Base-by-base conservation (phyloP, 2,888 invertebrate genomes). In the Byasa hedistus region DNA sequence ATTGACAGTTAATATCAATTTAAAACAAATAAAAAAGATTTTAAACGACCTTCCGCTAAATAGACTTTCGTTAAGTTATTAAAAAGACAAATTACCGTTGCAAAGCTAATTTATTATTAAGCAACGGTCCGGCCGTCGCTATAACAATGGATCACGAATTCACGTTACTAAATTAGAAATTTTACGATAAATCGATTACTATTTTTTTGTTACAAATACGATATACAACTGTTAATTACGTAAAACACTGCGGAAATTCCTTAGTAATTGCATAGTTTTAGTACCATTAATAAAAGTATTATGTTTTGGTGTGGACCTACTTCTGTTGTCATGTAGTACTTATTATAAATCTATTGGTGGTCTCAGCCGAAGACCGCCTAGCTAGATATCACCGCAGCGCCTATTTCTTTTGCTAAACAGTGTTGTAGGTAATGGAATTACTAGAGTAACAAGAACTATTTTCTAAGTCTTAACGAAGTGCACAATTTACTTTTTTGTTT, bases 101-200 rank as follows among this genome's bases (percentile, higher is more conserved):
- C 56, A 57, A 63, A 63, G 57, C 44, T 63, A 63, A 63, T 63
- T 57, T 57, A 17, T 21, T 27, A 32, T 57, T 27, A 32, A 19
- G 5, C n/a, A 57, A 56, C 4, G 21, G 4, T 3, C 8, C 27
- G 3, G 19, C 27, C 5, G n/a, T 21, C 12, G 22, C 22, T 21
- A 32, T 21, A 36, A 57, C 57, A 57, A 32, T 32, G 21, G 32
- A 57, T 54, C 57, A 57, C 57, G 57, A 19, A 27, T 63, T 63
- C 27, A 57, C 24, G 56, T 63, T 63, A 51, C 48, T 44, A 63
- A 63, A 63, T 21, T 27, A 57, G 57, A 57, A 57, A 54, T 15
- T 22, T 54, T 22, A 54, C n/a, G 23, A 54, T 54, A 1, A 54
- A 52, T 44, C 12, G 19, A n/a, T n/a, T 15, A 39, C 12, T 39